Base-by-base conservation (phyloP, 1,140 invertebrate genomes). In the Cotesia typhae region DNA sequence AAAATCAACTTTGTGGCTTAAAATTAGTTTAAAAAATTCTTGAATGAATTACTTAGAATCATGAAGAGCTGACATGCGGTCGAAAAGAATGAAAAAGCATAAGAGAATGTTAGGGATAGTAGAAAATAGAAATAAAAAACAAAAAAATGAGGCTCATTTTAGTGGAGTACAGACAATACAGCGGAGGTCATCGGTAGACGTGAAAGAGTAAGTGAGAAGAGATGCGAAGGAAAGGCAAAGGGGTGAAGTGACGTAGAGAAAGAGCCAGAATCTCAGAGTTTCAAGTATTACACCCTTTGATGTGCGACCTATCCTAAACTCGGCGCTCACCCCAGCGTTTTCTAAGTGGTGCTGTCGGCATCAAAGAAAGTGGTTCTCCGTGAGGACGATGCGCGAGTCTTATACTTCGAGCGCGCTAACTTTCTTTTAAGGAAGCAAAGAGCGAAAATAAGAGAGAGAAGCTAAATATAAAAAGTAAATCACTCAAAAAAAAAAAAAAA, bases 231-330 rank as follows among this genome's bases (percentile, higher is more conserved):
- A 74, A 47, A 73, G 17, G 70, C 37, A 67, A 6, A 52, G 35
- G 37, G 47, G 20, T 53, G 57, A 69, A 37, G 5, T 53, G 36
- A 67, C 52, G 9, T 20, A 36, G 17, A 67, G n/a, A 66, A 35
- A 37, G 65, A 64, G 52, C 68, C 73, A 73, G 80, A 83, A 85
- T 85, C 83, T 85, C 82, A 67, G 59, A 73, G 81, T 76, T 78
- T 87, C 80, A 82, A 87, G 85, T 85, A 80, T 83, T 84, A 83
- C 81, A 78, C 78, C 80, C 85, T 87, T 87, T 87, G 84, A 87
- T 85, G 84, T 87, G 75, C 81, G 77, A 79, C 72, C 79, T 79
- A 73, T 78, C 78, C 76, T 68, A 80, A 80, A 79, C 76, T 80
- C 78, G 68, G 64, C 74, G 67, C 74, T 72, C 71, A 61, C 67